These are phyloP conservation scores for Pardosa pseudoannulata DNA, from an alignment of 2,888 invertebrate species.

Conservation along the genomic window DNA sequence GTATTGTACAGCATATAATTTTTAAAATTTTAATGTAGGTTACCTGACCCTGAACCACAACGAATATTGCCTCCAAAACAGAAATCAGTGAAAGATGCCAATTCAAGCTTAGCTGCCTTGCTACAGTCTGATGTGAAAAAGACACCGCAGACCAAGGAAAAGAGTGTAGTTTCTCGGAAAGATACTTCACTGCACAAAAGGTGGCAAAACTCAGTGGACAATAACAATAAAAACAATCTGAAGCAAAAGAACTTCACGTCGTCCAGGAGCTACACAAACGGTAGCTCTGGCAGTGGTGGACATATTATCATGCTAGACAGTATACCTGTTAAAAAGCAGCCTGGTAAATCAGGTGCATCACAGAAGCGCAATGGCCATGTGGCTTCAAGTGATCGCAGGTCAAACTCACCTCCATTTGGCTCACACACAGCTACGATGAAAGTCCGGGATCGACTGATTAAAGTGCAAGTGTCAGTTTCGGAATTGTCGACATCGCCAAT, in stretches of 20 bases:
- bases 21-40: slow-evolving; percentile 21
- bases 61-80: slow-evolving; percentile 30
- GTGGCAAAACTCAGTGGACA: slow-evolving; percentile 23
- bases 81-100: slow-evolving; percentile 11
- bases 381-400: slow-evolving; percentile 11
- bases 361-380: slow-evolving; percentile 29
- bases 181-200: slow-evolving; percentile 16
- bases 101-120: slow-evolving; percentile 64
- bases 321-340: slow-evolving; percentile 36
- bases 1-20: too few species aligned
- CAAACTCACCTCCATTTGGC: slow-evolving; percentile 40
- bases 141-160: slow-evolving; percentile 22
- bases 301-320: slow-evolving; percentile 67
- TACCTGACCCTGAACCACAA: slow-evolving; percentile 35
- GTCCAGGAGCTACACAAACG: slow-evolving; percentile 23
- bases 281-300: slow-evolving; percentile 24
- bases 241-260: slow-evolving; percentile 35
- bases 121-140: slow-evolving; percentile 65
- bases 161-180: not conserved
- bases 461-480: slow-evolving; percentile 61
- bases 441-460: slow-evolving; percentile 50
- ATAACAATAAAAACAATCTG: slow-evolving; percentile 23
- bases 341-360: slow-evolving; percentile 17
- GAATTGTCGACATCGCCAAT: slow-evolving; percentile 56
- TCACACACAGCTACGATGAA: slow-evolving; percentile 63